Percentiles rank a stretch among this genome's conserved stretches.
phyloP scores from a whole-genome alignment of 2,113 vertebrate genomes.

The Periophthalmus modestus region DNA sequence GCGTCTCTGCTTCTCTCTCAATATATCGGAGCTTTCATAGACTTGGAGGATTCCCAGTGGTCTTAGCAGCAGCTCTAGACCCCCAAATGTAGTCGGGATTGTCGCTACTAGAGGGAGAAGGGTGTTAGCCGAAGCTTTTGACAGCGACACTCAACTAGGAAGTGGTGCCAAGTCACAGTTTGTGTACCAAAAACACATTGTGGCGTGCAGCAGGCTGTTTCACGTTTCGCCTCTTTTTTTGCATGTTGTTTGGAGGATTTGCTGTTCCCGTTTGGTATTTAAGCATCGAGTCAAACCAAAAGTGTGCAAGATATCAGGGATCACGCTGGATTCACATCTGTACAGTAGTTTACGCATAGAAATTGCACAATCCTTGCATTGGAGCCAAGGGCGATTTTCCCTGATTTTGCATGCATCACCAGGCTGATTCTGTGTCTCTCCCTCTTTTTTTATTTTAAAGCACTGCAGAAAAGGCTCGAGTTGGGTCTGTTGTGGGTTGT shows the following conservation, averaged over 20 bases:
- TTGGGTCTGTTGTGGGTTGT: constrained; percentile 33
- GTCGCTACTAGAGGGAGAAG: constrained; percentile 64
- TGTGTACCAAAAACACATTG: constrained; percentile 22
- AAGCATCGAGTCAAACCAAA: background rate
- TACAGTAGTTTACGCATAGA: constrained; percentile 44
- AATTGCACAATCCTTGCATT: constrained; percentile 62
- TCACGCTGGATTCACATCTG: constrained; percentile 23
- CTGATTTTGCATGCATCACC: constrained; percentile 59
- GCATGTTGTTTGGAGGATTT: background rate
- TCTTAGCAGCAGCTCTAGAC: constrained; percentile 14
- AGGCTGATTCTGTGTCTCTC: constrained; percentile 24
- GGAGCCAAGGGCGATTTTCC: constrained; percentile 47
- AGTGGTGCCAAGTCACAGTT: constrained; percentile 70
- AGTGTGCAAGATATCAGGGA: constrained; percentile 23
- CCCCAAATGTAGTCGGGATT: constrained; percentile 39
- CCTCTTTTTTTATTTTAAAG: background rate
- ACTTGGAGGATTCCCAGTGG: constrained; percentile 22
- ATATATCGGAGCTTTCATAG: background rate
- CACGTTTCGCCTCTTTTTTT: constrained; percentile 4
- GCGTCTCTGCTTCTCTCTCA: background rate
- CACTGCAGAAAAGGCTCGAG: constrained; percentile 46
- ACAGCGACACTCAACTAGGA: constrained; percentile 76
- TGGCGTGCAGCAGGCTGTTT: constrained; percentile 25
- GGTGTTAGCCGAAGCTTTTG: constrained; percentile 73
- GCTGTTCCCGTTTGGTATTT: constrained; percentile 4